Evolutionary conservation across 2,113 vertebrate species (phyloP), one percentile per base, ranked within the genome.

Genomic region (Urocitellus parryii): DNA sequence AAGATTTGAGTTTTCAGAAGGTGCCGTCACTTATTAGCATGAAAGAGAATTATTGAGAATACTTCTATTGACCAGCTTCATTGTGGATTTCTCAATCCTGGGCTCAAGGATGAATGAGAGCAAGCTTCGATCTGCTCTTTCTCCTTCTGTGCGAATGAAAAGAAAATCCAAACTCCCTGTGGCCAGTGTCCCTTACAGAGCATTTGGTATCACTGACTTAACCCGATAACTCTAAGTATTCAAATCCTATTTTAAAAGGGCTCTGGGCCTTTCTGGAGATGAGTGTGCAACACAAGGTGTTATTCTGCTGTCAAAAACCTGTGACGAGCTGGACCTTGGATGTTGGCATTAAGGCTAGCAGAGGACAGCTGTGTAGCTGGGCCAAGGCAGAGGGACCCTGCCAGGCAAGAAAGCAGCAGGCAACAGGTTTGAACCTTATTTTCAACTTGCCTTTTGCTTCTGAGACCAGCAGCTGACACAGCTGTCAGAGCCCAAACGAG

Each of bases 401-500:
- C 80, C 9, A 48, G 88, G 14, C 70, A 67, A 27, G 61, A 68
- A 78, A 84, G 82, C 51, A 27, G 91, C 73, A 77, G 17, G 37
- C 88, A 42, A 70, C 93, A 78, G 61, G 58, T 82, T 87, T 86
- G 77, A 97, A 65, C 94, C 90, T 93, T 74, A 63, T 29, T 86
- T 72, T 80, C 74, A 39, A 97, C 58, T 88, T 45, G 53, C 7
- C 68, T 96, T 97, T 96, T 88, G 61, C 97, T 96, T 97, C 93
- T 97, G 63, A 95, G 94, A 95, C 96, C 93, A 94, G 95, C 78
- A 82, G 78, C 87, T 87, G 90, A 96, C 84, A 87, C 63, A 96
- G 93, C 96, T 73, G 17, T 97, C 97, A 97, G 65, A 97, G 48
- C 78, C 97, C 92, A 90, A 90, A 58, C 11, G 95, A 98, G 97